These are phyloP conservation scores for Drosophila lacicola DNA, from an alignment of 2,888 invertebrate genomes.

Conservation along the genomic window DNA sequence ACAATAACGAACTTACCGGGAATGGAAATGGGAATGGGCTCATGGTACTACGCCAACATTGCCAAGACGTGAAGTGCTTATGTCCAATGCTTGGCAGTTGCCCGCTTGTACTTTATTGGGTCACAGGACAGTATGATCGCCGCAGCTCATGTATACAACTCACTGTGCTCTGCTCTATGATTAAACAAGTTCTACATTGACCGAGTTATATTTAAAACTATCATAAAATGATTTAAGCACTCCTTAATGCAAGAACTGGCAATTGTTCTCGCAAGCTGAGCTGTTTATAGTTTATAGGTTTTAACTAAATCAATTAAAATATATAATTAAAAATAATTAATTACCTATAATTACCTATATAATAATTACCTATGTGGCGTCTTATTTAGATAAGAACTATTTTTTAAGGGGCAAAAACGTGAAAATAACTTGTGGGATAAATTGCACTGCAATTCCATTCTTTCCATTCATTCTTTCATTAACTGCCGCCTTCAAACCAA, in stretches of 20 bases:
- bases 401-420: too few relatives aligned
- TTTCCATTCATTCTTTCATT: not conserved
- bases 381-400: too few relatives aligned
- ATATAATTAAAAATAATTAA: too few relatives aligned
- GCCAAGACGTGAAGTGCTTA: constrained; percentile 44
- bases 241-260: too few relatives aligned
- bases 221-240: too few relatives aligned
- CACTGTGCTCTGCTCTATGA: not conserved
- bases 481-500: not conserved
- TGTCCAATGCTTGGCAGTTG: constrained; percentile 41
- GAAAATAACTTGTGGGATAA: too few relatives aligned
- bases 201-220: not conserved
- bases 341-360: too few relatives aligned
- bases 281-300: too few relatives aligned
- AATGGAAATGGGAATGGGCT: constrained; percentile 18
- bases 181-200: not conserved
- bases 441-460: not conserved
- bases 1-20: constrained; percentile 55
- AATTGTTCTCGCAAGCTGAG: too few relatives aligned
- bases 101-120: constrained; percentile 40
- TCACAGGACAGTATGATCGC: constrained; percentile 16
- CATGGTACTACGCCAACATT: constrained; percentile 8
- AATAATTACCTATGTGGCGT: too few relatives aligned
- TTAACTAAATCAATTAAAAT: too few relatives aligned
- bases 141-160: not conserved